These are phyloP conservation scores for Gnathonemus longibarbis DNA, from an alignment of 2,113 vertebrate species.

Conservation along the genomic window DNA sequence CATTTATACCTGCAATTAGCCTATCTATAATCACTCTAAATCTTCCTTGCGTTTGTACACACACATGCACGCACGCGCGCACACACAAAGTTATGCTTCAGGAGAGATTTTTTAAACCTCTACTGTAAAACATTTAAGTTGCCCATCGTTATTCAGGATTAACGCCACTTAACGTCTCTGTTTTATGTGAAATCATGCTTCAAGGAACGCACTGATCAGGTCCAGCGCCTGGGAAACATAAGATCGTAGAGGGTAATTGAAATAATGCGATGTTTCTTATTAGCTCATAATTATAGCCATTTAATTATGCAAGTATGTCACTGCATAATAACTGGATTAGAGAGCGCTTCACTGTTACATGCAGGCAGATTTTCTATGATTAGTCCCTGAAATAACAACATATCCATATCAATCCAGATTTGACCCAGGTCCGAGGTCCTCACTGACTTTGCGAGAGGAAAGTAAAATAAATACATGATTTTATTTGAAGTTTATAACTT, in stretches of 20 bases:
- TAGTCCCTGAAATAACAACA: neutral
- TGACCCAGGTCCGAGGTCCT: neutral
- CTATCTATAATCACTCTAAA: constrained; percentile 35
- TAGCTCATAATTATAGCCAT: constrained; percentile 20
- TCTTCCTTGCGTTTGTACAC: neutral
- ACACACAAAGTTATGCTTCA: constrained; percentile 16
- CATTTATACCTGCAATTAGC: constrained; percentile 41
- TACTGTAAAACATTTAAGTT: neutral
- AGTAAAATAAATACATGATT: neutral
- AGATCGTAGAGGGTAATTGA: constrained; percentile 18
- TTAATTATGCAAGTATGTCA: constrained; percentile 19
- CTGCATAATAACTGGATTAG: neutral
- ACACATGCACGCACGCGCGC: neutral
- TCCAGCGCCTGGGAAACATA: neutral
- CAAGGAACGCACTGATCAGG: constrained; percentile 18
- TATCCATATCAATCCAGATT: neutral
- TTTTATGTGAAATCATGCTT: constrained; percentile 20
- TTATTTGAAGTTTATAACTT: neutral
- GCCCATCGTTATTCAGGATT: constrained; percentile 8
- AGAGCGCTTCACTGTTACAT: neutral
- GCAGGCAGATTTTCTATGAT: neutral
- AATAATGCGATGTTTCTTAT: constrained; percentile 20
- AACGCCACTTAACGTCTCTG: constrained; percentile 9
- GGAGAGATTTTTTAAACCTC: neutral
- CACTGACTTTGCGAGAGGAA: neutral